Evolutionary conservation across 1,140 invertebrate species (phyloP), one percentile per base, ranked within the genome.

Genomic region (Papilio aristodemus): DNA sequence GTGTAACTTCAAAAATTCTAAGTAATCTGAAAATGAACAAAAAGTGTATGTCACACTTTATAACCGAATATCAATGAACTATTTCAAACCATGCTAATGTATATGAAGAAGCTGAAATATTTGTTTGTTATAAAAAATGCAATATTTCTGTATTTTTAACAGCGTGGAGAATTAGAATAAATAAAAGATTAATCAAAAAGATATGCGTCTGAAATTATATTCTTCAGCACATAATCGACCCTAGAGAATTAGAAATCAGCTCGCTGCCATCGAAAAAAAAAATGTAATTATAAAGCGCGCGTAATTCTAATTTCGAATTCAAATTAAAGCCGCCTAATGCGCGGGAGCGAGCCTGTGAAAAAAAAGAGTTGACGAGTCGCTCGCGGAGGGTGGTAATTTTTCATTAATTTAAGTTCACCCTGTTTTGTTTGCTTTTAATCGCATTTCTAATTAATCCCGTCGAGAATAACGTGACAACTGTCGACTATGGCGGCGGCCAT

Each of bases 381-480:
- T 84, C 88, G 81, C 86, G 72, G 87, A 89, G 88, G 89, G 89
- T 91, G 89, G 89, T 91, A 91, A 91, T 91, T 91, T 91, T 91
- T 91, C 89, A 90, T 91, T 90, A 90, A 90, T 91, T 91, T 91
- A 91, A 90, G 87, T 90, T 91, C 89, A 91, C 87, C 86, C 87
- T 90, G 89, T 91, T 91, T 91, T 91, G 89, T 91, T 91, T 91
- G 89, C 87, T 91, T 91, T 91, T 91, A 90, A 91, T 91, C 89
- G 89, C 86, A 91, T 91, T 91, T 91, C 89, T 91, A 91, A 91
- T 91, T 91, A 91, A 91, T 91, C 89, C 89, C 87, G 86, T 86
- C 83, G 89, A 90, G 87, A 90, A 91, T 91, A 91, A 90, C 89
- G 87, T 91, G 89, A 91, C 89, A 91, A 91, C 89, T 91, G 89